Evolutionary conservation across 2,888 invertebrate genomes (phyloP), one percentile per base, ranked within the genome.

Genomic region (Oeneis ivallda): DNA sequence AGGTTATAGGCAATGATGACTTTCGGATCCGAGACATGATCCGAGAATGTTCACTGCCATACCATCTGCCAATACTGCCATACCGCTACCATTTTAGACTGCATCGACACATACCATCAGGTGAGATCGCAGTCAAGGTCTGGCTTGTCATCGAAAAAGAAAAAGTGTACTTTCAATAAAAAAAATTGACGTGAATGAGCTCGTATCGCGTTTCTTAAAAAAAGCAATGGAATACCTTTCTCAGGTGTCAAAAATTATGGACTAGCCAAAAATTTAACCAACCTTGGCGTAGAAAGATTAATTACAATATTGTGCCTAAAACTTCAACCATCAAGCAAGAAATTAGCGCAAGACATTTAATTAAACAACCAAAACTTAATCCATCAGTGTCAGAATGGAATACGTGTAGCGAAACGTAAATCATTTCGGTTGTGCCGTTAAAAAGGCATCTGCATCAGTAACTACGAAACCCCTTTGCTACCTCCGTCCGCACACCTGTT

Each of bases 301-400:
- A 60, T 60, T 60, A 60, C 58, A 58, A 15, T 34, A 58, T 58
- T 58, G 47, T 58, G 32, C 47, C 47, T 58, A 47, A 47, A 60
- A 60, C 60, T 60, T 60, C 39, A 62, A 26, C 63, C 49, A 45
- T 47, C 56, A 54, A 39, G 49, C 56, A 17, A 26, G 56, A 49
- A 47, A 49, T 56, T 49, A 59, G 59, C 59, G 58, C 43, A 37
- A 54, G 37, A 54, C 39, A 65, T 49, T 62, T 67, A 62, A 65
- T 67, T 77, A 80, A 83, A 84, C 82, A 80, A 49, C 34, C 43
- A 63, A 66, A 37, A 47, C 62, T 64, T 63, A 60, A 66, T 66
- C 64, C 58, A 64, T 64, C 66, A 66, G 58, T 39, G 66, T 66
- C 66, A 47, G 52, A 58, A 62, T 52, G 47, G 57, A 47, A 56